Conservation (phyloP, 1,140 invertebrate genomes). For the Anastrepha ludens region DNA sequence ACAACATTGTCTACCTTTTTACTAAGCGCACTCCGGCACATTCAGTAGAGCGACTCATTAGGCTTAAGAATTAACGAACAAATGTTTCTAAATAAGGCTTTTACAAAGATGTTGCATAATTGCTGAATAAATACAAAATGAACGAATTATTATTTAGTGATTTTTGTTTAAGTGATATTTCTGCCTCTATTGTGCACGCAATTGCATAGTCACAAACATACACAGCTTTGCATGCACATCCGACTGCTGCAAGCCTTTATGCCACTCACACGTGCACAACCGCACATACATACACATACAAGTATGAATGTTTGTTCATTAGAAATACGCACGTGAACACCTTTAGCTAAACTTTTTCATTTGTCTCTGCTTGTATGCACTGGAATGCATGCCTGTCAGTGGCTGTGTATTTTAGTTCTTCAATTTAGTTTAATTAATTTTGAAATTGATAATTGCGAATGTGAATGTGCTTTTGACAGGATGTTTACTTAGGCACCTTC, state of each 20-base stretch:
- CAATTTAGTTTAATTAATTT: conserved; percentile 73
- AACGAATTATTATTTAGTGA: neutral
- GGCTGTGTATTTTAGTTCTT: conserved; percentile 68
- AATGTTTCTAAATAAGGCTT: neutral
- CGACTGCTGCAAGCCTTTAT: neutral
- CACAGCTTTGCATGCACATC: neutral
- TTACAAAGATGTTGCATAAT: neutral
- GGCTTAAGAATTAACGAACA: conserved; percentile 12
- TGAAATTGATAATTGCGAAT: conserved; percentile 69
- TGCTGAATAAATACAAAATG: neutral
- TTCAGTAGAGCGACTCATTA: neutral
- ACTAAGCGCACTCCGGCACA: no score
- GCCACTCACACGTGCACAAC: neutral
- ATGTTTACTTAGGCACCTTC: conserved; percentile 49
- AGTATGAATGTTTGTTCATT: neutral
- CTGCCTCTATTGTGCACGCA: neutral
- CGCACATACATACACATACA: neutral
- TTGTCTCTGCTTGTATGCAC: conserved; percentile 1
- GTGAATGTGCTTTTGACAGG: conserved; percentile 51
- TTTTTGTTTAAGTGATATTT: neutral
- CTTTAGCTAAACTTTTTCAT: conserved; percentile 20
- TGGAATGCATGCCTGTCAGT: conserved; percentile 5
- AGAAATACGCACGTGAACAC: neutral
- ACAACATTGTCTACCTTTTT: no score
- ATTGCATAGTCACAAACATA: neutral